phyloP scores from a whole-genome alignment of 2,797 vertebrate genomes.

The Macropodus opercularis region DNA sequence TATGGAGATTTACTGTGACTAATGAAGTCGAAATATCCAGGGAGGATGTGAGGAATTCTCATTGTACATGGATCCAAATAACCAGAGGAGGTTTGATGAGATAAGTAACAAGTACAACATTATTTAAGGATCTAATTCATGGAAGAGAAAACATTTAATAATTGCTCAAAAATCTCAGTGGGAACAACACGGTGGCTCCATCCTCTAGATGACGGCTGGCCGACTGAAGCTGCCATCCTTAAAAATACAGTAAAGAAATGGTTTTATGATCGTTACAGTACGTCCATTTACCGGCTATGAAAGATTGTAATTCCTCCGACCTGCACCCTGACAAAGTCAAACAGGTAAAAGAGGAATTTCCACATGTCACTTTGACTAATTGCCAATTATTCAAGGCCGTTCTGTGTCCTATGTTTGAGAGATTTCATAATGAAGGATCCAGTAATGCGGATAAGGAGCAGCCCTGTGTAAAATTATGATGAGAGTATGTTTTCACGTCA shows the following conservation, averaged over 20 bases:
- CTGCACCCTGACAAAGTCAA: not conserved
- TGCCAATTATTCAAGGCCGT: conserved; percentile 7
- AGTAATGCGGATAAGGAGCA: not conserved
- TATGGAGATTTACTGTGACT: conserved; percentile 10
- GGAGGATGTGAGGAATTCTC: conserved; percentile 16
- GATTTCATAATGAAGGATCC: not conserved
- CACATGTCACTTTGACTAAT: conserved; percentile 5
- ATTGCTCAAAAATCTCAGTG: not conserved
- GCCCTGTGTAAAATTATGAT: too few relatives aligned
- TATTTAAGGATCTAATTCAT: too few relatives aligned
- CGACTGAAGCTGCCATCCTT: not conserved
- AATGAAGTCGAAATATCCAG: conserved; percentile 25
- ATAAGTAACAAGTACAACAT: too few relatives aligned
- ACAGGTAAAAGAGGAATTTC: not conserved
- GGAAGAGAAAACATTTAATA: not conserved
- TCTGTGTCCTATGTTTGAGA: not conserved
- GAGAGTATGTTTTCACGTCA: too few relatives aligned
- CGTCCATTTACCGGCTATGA: too few relatives aligned
- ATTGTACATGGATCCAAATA: not conserved
- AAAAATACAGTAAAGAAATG: not conserved
- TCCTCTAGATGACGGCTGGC: not conserved
- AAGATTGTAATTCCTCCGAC: too few relatives aligned
- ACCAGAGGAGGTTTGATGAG: not conserved
- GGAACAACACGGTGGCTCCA: not conserved
- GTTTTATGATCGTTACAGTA: not conserved